Evolutionary conservation across 2,888 invertebrate species (phyloP), one percentile per base, ranked within the genome.

Genomic region (Autographa pulchrina): DNA sequence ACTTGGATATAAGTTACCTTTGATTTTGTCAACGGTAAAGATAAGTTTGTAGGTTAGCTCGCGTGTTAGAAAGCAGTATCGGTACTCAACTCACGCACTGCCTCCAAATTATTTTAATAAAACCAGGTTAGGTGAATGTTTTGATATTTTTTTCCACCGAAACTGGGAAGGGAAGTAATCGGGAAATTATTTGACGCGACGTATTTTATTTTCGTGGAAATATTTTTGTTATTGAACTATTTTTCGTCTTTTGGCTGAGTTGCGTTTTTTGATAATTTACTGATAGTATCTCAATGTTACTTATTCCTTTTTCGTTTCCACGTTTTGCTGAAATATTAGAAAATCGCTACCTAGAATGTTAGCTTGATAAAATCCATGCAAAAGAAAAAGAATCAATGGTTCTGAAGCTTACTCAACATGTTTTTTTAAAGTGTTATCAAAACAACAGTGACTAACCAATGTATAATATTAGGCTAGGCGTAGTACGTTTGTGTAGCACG

Each of bases 51-150:
- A 75, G 78, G 80, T 82, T 65, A 80, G 78, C 78, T 93, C 82
- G 95, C 95, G 95, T 95, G 95, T 86, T 83, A 82, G 80, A 70
- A 78, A 84, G 92, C 91, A 91, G 91, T 95, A 92, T 92, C 80
- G 85, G 85, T 88, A 91, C 90, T 88, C 90, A 89, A 80, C 91
- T 90, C 95, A 95, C 95, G 95, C 95, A 95, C 93, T 91, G 83
- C 84, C 90, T 90, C 90, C 87, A 94, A 95, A 95, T 94, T 92
- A 94, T 95, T 95, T 94, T 95, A 94, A 93, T 94, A 94, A 85
- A 94, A 93, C 91, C 92, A 92, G 94, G 91, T 92, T 92, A 92
- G 91, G 90, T 92, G 89, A 90, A 90, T 92, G 92, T 92, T 94
- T 92, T 91, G 92, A 92, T 90, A 88, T 90, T 81, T 88, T 87